phyloP scores from a whole-genome alignment of 2,113 vertebrate genomes.

The Pollachius pollachius region DNA sequence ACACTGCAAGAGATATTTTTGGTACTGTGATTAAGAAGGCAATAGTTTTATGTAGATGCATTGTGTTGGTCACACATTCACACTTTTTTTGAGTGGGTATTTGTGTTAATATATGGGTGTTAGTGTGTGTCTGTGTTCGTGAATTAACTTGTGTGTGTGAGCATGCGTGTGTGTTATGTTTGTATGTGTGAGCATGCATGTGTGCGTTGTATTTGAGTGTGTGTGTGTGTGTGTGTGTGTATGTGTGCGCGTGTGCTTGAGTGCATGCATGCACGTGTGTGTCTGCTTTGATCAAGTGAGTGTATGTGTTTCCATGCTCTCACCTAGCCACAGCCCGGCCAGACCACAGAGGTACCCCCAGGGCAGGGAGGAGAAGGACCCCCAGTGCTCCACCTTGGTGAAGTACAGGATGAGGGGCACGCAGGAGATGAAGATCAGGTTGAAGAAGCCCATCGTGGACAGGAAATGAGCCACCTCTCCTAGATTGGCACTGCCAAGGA shows the following conservation, averaged over 20 bases:
- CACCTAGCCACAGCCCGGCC: constrained; percentile 95
- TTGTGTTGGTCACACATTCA: no score
- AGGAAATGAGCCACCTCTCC: constrained; percentile 95
- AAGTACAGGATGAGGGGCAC: constrained; percentile 93
- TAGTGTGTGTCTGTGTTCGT: no score
- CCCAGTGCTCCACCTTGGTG: constrained; percentile 95
- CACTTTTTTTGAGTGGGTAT: neutral
- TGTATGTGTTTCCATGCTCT: constrained; percentile 23
- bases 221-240: neutral
- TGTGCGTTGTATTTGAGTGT: no score
- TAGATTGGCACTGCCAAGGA: constrained; percentile 92
- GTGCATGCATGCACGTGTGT: neutral
- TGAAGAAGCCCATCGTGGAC: constrained; percentile 96
- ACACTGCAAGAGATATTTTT: constrained; percentile 72
- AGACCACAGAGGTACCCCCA: constrained; percentile 98
- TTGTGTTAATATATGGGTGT: no score
- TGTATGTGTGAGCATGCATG: no score
- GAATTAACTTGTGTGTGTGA: no score
- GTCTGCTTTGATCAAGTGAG: neutral
- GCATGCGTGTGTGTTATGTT: no score
- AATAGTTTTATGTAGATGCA: no score
- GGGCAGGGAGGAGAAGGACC: constrained; percentile 88
- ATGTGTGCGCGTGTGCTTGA: neutral
- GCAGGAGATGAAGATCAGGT: constrained; percentile 95
- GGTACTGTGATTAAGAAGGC: no score